Percentiles rank a stretch among this genome's conserved stretches.
Evolutionary conservation across 2,113 vertebrate species (phyloP).

Genomic region (Rafetus swinhoei): DNA sequence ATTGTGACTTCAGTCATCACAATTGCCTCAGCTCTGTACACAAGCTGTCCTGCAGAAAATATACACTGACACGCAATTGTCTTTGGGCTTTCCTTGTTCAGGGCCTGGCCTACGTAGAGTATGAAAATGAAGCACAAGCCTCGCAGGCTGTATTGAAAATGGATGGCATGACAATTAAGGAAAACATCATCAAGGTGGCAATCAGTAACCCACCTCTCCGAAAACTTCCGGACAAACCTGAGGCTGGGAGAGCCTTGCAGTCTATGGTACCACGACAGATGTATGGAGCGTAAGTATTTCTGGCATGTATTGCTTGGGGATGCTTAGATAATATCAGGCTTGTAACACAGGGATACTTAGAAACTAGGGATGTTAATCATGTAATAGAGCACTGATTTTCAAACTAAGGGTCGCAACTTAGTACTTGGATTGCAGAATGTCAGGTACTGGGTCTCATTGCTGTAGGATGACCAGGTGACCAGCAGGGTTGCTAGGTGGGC

Average conservation of each 20-base stretch:
- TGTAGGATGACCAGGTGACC: too few relatives aligned
- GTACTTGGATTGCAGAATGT: too few relatives aligned
- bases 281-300: constrained; percentile 88
- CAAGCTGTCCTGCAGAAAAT: fast-evolving
- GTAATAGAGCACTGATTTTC: too few relatives aligned
- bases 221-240: constrained; percentile 74
- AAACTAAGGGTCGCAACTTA: too few relatives aligned
- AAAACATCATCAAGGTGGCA: constrained; percentile 89
- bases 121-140: constrained; percentile 89
- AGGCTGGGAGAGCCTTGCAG: constrained; percentile 53
- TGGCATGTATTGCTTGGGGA: fast-evolving
- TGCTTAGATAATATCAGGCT: fast-evolving
- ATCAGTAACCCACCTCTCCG: constrained; percentile 95
- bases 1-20: fast-evolving
- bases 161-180: constrained; percentile 86
- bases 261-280: constrained; percentile 75
- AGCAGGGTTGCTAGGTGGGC: too few relatives aligned
- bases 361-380: neutral
- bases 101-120: constrained; percentile 98
- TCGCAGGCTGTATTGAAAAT: constrained; percentile 93
- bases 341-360: fast-evolving
- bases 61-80: fast-evolving
- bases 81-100: constrained; percentile 4
- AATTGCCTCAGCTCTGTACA: neutral
- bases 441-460: too few relatives aligned